Evolutionary conservation across 1,140 invertebrate genomes (phyloP).

Genomic region (Drosophila truncata): DNA sequence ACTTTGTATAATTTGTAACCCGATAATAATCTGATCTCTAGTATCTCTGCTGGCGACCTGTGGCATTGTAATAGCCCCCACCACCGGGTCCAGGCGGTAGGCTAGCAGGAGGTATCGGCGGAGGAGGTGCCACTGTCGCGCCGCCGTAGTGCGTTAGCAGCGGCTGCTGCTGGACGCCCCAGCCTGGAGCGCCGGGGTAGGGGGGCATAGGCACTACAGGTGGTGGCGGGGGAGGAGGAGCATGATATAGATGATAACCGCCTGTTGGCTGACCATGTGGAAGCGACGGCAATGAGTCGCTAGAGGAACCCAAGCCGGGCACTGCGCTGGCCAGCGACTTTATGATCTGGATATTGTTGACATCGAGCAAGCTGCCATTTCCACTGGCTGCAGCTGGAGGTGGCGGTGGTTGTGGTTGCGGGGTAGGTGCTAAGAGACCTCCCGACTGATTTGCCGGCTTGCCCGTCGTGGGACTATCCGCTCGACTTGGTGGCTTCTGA

Average conservation of each 20-base stretch:
- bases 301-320: conserved; percentile 51
- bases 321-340: conserved; percentile 57
- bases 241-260: conserved; percentile 67
- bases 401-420: conserved; percentile 24
- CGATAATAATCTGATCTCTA: conserved; percentile 15
- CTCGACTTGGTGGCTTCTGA: conserved; percentile 85
- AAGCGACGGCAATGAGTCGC: conserved; percentile 2
- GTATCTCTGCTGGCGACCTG: conserved; percentile 60
- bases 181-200: conserved; percentile 45
- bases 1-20: conserved; percentile 33
- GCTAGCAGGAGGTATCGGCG: conserved; percentile 59
- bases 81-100: conserved; percentile 26
- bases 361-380: conserved; percentile 47
- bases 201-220: conserved; percentile 62
- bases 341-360: conserved; percentile 68
- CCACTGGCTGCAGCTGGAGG: conserved; percentile 26
- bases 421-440: neutral
- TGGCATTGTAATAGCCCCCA: conserved; percentile 62
- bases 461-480: conserved; percentile 69
- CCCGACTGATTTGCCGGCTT: conserved; percentile 25
- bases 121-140: conserved; percentile 46
- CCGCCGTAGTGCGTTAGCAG: conserved; percentile 63
- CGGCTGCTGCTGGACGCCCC: conserved; percentile 56
- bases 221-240: conserved; percentile 74
- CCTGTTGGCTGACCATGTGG: conserved; percentile 27